phyloP scores from a whole-genome alignment of 2,888 invertebrate species.

The Agrypnus murinus region DNA sequence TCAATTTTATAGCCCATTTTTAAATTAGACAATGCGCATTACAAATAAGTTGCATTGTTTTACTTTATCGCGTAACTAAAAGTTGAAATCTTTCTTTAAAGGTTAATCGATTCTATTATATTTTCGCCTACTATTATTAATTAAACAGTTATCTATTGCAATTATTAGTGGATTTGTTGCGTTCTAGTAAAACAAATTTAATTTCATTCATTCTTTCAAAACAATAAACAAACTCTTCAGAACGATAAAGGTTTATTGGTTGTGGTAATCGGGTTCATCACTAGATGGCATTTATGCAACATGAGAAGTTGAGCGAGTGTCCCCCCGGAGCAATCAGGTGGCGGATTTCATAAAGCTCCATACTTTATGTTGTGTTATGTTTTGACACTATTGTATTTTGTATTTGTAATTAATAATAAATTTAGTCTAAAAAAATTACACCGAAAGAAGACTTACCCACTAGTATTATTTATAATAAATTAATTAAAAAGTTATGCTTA shows the following conservation, averaged over 20 bases:
- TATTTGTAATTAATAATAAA: too few species aligned
- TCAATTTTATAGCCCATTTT: slow-evolving; percentile 9
- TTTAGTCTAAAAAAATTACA: too few species aligned
- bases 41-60: slow-evolving; percentile 20
- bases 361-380: not conserved
- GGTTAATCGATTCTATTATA: slow-evolving; percentile 30
- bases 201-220: not conserved
- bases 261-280: not conserved
- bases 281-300: slow-evolving; percentile 11
- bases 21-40: slow-evolving; percentile 24
- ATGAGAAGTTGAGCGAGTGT: not conserved
- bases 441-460: too few species aligned
- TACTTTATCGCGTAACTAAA: slow-evolving; percentile 29
- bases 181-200: slow-evolving; percentile 4
- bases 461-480: too few species aligned
- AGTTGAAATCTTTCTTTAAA: slow-evolving; percentile 24
- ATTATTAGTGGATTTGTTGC: slow-evolving; percentile 11
- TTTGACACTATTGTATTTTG: too few species aligned
- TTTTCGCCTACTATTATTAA: slow-evolving; percentile 14
- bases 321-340: slow-evolving; percentile 6
- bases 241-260: not conserved
- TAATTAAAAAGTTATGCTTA: too few species aligned
- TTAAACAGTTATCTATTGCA: slow-evolving; percentile 16
- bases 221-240: not conserved
- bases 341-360: not conserved